Evolutionary conservation across 2,888 invertebrate genomes (phyloP).

Genomic region (Netelia melanura): DNA sequence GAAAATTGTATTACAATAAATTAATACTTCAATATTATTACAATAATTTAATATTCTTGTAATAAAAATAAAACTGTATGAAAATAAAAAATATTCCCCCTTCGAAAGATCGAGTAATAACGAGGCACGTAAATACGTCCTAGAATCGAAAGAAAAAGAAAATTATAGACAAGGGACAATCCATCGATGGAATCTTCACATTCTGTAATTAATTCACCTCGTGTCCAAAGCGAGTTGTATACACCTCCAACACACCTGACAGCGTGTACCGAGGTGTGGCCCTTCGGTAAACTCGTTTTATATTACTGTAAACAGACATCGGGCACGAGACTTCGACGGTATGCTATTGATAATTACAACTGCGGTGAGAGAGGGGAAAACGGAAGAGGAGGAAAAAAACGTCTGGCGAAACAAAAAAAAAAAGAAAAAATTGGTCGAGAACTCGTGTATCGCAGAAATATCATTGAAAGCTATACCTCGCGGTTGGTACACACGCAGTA

Average conservation of each 20-base stretch:
- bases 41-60: no score
- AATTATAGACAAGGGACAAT: no score
- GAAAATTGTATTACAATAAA: no score
- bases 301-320: slow-evolving; percentile 13
- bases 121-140: no score
- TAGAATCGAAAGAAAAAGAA: no score
- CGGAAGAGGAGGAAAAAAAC: not conserved
- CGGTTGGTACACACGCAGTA: slow-evolving; percentile 52
- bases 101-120: no score
- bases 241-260: not conserved
- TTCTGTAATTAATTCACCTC: slow-evolving; percentile 30
- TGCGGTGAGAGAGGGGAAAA: not conserved
- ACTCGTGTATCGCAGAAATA: slow-evolving; percentile 48
- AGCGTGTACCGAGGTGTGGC: slow-evolving; percentile 21
- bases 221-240: not conserved
- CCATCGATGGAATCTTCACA: not conserved
- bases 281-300: slow-evolving; percentile 25
- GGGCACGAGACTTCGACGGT: slow-evolving; percentile 11
- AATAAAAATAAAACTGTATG: no score
- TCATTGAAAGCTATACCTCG: slow-evolving; percentile 43
- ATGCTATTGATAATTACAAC: slow-evolving; percentile 41
- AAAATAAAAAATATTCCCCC: no score
- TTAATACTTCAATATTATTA: no score
- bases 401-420: not conserved
- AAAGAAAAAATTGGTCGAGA: not conserved